Evolutionary conservation across 1,140 invertebrate genomes (phyloP).

Genomic region (Oncopodura yosiiana): DNA sequence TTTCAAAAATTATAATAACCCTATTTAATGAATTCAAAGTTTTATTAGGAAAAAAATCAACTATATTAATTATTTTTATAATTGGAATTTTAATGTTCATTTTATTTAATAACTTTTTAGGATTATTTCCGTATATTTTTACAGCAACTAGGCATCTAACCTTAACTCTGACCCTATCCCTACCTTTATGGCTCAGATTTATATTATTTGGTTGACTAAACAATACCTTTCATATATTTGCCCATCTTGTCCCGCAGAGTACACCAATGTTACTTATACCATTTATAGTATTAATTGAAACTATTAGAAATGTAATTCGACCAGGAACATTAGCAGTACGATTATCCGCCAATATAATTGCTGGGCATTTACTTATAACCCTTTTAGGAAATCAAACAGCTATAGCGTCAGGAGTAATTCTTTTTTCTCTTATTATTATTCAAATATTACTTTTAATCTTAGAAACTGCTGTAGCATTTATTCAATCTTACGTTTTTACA

Average conservation of each 20-base stretch:
- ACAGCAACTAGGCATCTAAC: slow-evolving; percentile 50
- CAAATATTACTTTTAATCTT: slow-evolving; percentile 46
- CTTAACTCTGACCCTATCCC: slow-evolving; percentile 45
- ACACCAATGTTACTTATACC: slow-evolving; percentile 47
- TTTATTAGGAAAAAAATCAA: slow-evolving; percentile 11
- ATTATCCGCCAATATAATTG: slow-evolving; percentile 58
- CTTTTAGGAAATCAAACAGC: slow-evolving; percentile 44
- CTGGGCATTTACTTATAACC: slow-evolving; percentile 51
- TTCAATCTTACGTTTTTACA: slow-evolving; percentile 49
- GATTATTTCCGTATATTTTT: slow-evolving; percentile 58
- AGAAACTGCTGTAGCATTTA: slow-evolving; percentile 45
- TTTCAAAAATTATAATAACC: background rate
- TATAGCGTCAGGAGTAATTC: slow-evolving; percentile 32
- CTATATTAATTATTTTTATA: slow-evolving; percentile 37
- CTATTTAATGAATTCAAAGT: slow-evolving; percentile 2
- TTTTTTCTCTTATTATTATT: slow-evolving; percentile 40
- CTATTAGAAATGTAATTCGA: slow-evolving; percentile 46
- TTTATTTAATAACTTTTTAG: slow-evolving; percentile 51
- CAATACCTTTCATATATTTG: slow-evolving; percentile 46
- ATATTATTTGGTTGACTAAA: slow-evolving; percentile 44
- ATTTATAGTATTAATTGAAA: slow-evolving; percentile 43
- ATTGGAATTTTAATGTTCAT: slow-evolving; percentile 43
- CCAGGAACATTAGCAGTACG: slow-evolving; percentile 53
- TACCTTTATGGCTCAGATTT: slow-evolving; percentile 51
- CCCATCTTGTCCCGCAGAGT: slow-evolving; percentile 51